Percentiles rank a stretch among this genome's conserved stretches.
Conservation (phyloP, 2,113 vertebrate genomes). For the Hipposideros armiger region DNA sequence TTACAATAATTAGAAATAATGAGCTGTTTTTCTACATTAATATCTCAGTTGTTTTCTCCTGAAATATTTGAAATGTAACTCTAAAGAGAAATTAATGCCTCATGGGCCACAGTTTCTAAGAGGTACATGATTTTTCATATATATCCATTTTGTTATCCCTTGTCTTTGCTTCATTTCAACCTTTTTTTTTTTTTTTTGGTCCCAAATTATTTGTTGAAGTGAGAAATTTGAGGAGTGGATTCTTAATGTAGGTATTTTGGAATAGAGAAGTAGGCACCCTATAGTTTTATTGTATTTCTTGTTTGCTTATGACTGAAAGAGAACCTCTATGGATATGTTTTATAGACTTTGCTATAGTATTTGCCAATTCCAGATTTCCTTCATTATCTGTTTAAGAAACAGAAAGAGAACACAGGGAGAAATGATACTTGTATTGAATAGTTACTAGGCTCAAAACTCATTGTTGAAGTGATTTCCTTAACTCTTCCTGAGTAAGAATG, state of each 20-base stretch:
- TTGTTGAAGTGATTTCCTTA: background rate
- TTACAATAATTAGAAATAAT: background rate
- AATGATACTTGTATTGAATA: background rate
- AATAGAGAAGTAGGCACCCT: background rate
- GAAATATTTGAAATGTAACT: background rate
- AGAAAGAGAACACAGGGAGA: background rate
- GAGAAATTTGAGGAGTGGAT: background rate
- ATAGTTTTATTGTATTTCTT: background rate
- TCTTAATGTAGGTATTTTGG: background rate
- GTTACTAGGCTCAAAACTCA: background rate
- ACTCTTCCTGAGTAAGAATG: background rate
- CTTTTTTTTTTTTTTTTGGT: background rate
- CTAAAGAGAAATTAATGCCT: background rate
- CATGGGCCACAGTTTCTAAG: background rate
- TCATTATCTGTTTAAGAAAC: background rate
- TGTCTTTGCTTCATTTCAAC: background rate
- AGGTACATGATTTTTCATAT: background rate
- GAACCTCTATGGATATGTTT: background rate
- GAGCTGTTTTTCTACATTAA: background rate
- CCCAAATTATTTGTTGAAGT: slow-evolving; percentile 1
- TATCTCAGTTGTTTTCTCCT: background rate
- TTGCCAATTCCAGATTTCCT: background rate
- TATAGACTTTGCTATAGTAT: background rate
- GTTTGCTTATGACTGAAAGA: background rate
- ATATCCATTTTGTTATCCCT: background rate